Conservation (phyloP, 2,888 invertebrate species). For the Drosophila nr. perissopoda region DNA sequence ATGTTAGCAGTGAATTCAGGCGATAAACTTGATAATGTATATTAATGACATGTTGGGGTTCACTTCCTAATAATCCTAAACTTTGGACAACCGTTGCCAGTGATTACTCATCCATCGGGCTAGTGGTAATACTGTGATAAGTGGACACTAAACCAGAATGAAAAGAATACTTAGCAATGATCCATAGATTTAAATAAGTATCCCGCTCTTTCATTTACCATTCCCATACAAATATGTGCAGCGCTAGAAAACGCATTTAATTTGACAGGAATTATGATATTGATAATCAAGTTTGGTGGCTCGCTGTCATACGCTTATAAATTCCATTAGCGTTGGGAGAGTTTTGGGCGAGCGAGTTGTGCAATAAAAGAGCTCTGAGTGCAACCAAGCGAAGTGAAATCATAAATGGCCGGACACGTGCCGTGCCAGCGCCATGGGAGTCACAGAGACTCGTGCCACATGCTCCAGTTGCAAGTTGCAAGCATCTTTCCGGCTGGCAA, state of each 20-base stretch:
- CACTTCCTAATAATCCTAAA: not conserved
- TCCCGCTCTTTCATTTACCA: not conserved
- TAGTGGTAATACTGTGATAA: not conserved
- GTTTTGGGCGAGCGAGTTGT: constrained; percentile 50
- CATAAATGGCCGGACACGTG: constrained; percentile 75
- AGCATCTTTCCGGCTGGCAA: constrained; percentile 29
- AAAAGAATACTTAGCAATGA: not conserved
- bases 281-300: constrained; percentile 1
- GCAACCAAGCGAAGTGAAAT: constrained; percentile 60
- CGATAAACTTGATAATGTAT: not conserved
- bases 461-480: constrained; percentile 38
- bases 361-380: constrained; percentile 18
- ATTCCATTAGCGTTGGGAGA: constrained; percentile 69
- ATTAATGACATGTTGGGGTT: not conserved
- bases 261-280: not conserved
- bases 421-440: constrained; percentile 25
- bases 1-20: not conserved
- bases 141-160: not conserved
- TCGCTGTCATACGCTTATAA: constrained; percentile 27
- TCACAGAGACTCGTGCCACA: constrained; percentile 25
- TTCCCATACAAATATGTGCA: not conserved
- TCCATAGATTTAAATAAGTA: no score
- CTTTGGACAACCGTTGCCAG: not conserved
- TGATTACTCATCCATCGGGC: not conserved
- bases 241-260: not conserved